Evolutionary conservation across 2,113 vertebrate species (phyloP), one percentile per base, ranked within the genome.

Genomic region (Ondatra zibethicus): DNA sequence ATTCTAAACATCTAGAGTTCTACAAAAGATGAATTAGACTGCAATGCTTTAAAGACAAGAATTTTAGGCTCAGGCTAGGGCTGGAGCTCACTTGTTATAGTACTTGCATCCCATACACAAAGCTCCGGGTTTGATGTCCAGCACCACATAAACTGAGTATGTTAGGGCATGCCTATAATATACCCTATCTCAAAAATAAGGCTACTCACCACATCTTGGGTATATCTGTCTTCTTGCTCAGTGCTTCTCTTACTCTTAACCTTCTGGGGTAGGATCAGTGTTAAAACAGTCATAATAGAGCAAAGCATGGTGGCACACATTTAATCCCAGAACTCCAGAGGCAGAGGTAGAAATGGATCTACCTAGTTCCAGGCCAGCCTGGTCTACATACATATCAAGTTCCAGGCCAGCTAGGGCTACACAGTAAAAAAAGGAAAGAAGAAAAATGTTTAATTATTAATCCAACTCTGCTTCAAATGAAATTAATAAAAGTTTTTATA

Each of bases 1-100:
- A 39, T 82, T 93, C 21, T 45, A 66, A 96, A 93, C 19, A 88
- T 75, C n/a, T 87, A 36, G 4, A 87, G 80, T 21, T 95, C 92
- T 85, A 94, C 55, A 78, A 89, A 94, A 96, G 16, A 87, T 70
- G 75, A 92, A 75, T 89, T 58, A 89, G 36, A 21, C 68, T 92
- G 50, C 45, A 87, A n/a, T 27, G 92, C 19, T 76, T 90, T 88
- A 91, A 96, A 96, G 36, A 84, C 42, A 88, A 66, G 88, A 39
- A n/a, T 36, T 89, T 29, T 63, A 58, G 81, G n/a, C 19, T 39
- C 36, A 10, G 29, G 11, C 33, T 88, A 19, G 61, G n/a, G 58
- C 27, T 63, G n/a, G 58, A 17, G n/a, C 25, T 85, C n/a, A 45
- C 61, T 31, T 65, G 58, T 58, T 58, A 58, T 58, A 58, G 58